A percentile compares a stretch with the other conserved stretches of the same genome.
phyloP scores from a whole-genome alignment of 2,113 vertebrate species.

The Poecile atricapillus region DNA sequence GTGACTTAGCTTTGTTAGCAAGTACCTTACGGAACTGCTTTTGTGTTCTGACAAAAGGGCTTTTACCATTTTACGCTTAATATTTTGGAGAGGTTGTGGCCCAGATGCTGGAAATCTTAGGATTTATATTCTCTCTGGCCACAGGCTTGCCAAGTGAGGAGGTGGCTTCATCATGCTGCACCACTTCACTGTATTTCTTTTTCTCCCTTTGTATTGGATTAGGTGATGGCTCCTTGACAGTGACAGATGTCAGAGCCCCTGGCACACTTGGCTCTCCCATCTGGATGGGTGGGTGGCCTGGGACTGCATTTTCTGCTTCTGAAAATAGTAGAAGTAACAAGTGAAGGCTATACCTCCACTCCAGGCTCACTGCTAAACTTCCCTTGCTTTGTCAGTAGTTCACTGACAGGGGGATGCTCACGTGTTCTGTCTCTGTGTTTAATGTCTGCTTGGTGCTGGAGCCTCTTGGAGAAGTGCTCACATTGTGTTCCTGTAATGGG shows the following conservation, averaged over 20 bases:
- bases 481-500: background rate
- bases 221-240: background rate
- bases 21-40: background rate
- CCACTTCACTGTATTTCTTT: background rate
- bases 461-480: background rate
- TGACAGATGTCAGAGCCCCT: background rate
- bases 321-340: background rate
- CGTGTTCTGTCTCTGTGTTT: background rate
- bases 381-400: fast-evolving
- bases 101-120: background rate
- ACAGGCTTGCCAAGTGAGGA: background rate
- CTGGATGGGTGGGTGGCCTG: background rate
- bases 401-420: no score
- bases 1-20: background rate
- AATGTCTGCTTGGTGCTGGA: background rate
- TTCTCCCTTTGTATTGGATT: background rate
- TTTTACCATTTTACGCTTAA: background rate
- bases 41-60: background rate
- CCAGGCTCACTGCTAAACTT: background rate
- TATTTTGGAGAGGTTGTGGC: background rate
- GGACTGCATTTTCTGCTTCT: background rate
- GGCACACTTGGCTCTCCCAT: background rate
- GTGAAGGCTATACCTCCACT: background rate
- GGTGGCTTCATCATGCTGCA: background rate
- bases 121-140: background rate